Conservation (phyloP, 2,888 invertebrate genomes). For the Meandrusa payeni region DNA sequence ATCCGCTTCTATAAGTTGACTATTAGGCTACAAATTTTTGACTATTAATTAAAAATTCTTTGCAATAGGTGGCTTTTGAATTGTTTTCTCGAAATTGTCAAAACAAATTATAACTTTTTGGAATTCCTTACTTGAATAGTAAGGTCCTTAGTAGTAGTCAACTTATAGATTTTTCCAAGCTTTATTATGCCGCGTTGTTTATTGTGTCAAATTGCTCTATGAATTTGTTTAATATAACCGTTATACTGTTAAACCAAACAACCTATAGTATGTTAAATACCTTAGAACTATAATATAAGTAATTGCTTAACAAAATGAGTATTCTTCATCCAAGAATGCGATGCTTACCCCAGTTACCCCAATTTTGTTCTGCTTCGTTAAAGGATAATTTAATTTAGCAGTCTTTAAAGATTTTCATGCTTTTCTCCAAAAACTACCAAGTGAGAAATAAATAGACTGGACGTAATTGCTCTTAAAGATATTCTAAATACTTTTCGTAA, state of each 20-base stretch:
- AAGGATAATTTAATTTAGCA: slow-evolving; percentile 18
- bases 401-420: slow-evolving; percentile 16
- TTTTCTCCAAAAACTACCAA: no score
- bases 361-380: slow-evolving; percentile 41
- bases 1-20: slow-evolving; percentile 40
- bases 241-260: slow-evolving; percentile 8
- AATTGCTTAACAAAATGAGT: slow-evolving; percentile 39
- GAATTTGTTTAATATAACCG: slow-evolving; percentile 25
- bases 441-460: no score
- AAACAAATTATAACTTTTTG: no score
- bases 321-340: slow-evolving; percentile 54
- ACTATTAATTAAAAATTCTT: no score
- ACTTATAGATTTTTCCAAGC: slow-evolving; percentile 32
- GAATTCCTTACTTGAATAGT: no score
- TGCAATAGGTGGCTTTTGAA: no score
- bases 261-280: slow-evolving; percentile 9
- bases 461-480: no score
- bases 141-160: no score
- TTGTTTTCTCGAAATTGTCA: no score
- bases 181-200: slow-evolving; percentile 57
- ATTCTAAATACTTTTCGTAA: no score
- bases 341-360: slow-evolving; percentile 51
- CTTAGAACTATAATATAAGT: slow-evolving; percentile 37
- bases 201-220: slow-evolving; percentile 55
- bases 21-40: no score